Evolutionary conservation across 2,113 vertebrate species (phyloP), one percentile per base, ranked within the genome.

Genomic region (Bufo gargarizans): DNA sequence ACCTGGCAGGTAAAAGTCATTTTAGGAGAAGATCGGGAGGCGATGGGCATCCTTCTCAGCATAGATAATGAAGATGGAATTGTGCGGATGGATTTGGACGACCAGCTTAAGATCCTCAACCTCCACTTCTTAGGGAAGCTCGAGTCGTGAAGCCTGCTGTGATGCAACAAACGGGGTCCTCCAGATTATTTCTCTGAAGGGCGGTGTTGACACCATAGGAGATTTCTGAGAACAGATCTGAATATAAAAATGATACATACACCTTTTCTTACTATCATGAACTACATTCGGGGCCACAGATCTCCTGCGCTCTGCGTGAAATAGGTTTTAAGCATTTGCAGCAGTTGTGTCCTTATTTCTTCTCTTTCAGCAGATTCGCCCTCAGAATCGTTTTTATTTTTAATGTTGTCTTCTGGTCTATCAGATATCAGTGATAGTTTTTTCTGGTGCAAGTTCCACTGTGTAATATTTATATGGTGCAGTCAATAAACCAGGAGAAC

Each of bases 1-100:
- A 12, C 4, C 43, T 11, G 89, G 0, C 91, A 98, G 97, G 97
- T 99, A 76, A 99, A 98, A 91, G 96, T 99, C 90, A 98, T 99
- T 86, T 89, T 98, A 85, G 97, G 97, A 0, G 97, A 98, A 65
- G 97, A 98, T 90, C 93, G 97, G 0, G 97, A 99, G 91, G 97
- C 97, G n/a, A 98, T 96, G 0, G 97, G 97, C 0, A 95, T 97
- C 88, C 95, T 99, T 56, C 91, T 99, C 53, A 97, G 97, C 80
- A 99, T 98, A 0, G 97, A 98, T 3, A 97, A 97, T 0, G 97
- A 98, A 89, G 97, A 99, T 0, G 97, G 97, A 49, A 98, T 99
- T 1, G 96, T 99, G 4, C 94, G 97, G 69, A 98, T 98, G 96
- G 97, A 97, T 91, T 93, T 97, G 53, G 97, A 98, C 0, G 96